Evolutionary conservation across 2,797 vertebrate genomes (phyloP).

Genomic region (Sardinella longiceps): DNA sequence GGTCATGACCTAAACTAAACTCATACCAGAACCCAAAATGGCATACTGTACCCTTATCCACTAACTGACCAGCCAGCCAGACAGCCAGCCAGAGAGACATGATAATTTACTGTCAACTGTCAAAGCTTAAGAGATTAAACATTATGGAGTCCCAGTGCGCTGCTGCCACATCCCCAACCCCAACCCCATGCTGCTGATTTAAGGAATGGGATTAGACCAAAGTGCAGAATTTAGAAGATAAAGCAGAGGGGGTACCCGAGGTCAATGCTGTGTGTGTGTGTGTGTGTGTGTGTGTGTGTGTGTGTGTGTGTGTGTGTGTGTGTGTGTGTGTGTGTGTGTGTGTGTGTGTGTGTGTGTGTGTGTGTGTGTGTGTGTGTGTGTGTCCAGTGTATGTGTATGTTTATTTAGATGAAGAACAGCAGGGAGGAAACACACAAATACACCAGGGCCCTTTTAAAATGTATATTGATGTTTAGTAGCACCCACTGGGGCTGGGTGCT

Average conservation of each 20-base stretch:
- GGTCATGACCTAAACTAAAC: background rate
- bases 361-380: too few species aligned
- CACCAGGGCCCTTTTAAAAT: background rate
- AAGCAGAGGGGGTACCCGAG: background rate
- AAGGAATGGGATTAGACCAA: background rate
- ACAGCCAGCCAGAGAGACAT: slow-evolving; percentile 4
- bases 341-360: too few species aligned
- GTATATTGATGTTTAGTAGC: too few species aligned
- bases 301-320: too few species aligned
- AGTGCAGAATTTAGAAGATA: background rate
- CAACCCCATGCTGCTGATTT: background rate
- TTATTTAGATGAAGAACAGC: background rate
- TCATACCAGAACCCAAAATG: background rate
- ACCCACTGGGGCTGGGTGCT: too few species aligned
- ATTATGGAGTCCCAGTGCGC: background rate
- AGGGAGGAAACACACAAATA: background rate
- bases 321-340: too few species aligned
- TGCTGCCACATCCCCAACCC: too few species aligned
- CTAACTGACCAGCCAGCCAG: background rate
- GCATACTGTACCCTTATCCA: background rate
- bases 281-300: too few species aligned
- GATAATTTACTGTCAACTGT: background rate
- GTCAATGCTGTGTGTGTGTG: too few species aligned
- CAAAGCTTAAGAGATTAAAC: background rate
- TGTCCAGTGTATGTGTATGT: background rate